Percentiles rank a stretch among this genome's conserved stretches.
phyloP scores from a whole-genome alignment of 1,140 invertebrate species.

The Chionoecetes opilio region DNA sequence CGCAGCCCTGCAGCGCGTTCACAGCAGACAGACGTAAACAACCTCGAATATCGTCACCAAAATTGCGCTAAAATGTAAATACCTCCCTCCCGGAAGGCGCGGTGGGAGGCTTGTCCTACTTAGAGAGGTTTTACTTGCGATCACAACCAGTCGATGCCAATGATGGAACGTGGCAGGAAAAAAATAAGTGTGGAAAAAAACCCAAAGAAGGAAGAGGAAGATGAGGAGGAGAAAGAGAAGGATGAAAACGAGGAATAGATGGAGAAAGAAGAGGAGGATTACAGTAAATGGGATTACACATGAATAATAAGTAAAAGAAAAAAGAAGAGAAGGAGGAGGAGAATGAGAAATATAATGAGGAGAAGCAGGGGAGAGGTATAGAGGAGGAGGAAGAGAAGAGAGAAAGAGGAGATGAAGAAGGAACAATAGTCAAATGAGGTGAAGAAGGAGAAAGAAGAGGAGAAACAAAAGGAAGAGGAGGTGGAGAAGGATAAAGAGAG shows the following conservation, averaged over 20 bases:
- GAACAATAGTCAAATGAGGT: conserved; percentile 18
- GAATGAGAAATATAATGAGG: not conserved
- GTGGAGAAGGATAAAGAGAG: conserved; percentile 54
- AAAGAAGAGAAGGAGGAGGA: conserved; percentile 23
- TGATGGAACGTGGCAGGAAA: too few relatives aligned
- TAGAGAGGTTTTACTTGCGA: too few relatives aligned
- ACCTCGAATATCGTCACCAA: too few relatives aligned
- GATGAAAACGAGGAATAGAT: not conserved
- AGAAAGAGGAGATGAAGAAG: not conserved
- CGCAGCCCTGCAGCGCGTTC: not conserved
- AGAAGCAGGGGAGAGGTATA: not conserved
- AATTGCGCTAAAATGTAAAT: too few relatives aligned
- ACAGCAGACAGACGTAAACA: not conserved
- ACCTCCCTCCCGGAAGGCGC: too few relatives aligned
- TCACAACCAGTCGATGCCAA: too few relatives aligned
- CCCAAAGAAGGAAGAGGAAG: too few relatives aligned
- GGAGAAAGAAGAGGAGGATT: not conserved
- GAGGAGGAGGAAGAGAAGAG: not conserved
- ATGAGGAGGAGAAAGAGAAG: too few relatives aligned
- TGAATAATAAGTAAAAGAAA: too few relatives aligned
- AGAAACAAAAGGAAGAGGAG: conserved; percentile 44
- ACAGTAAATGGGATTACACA: too few relatives aligned
- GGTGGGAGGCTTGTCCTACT: too few relatives aligned
- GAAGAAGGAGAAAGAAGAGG: conserved; percentile 53
- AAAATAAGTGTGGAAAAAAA: too few relatives aligned